phyloP scores from a whole-genome alignment of 2,888 invertebrate genomes.

The Abrostola triplasia region DNA sequence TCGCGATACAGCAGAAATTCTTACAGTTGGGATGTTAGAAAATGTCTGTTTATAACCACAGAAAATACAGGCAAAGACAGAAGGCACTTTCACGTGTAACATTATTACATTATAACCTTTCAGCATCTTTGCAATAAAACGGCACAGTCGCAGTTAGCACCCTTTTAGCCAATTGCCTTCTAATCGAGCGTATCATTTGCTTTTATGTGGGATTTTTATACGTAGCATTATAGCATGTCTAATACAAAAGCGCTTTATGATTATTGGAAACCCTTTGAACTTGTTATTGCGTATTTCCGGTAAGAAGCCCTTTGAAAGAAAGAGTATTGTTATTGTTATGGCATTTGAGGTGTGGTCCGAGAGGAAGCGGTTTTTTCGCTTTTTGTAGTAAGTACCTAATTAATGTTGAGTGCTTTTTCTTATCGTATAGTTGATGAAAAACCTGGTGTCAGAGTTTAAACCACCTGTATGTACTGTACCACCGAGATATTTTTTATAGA shows the following conservation, averaged over 20 bases:
- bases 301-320: constrained; percentile 9
- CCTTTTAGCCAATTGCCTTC: constrained; percentile 15
- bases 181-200: constrained; percentile 34
- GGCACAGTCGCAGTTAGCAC: constrained; percentile 9
- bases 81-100: no score
- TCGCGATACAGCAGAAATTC: no score
- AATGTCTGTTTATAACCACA: no score
- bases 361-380: background rate
- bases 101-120: constrained; percentile 2
- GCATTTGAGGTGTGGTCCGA: constrained; percentile 2
- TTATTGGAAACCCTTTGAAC: constrained; percentile 38
- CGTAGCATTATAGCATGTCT: constrained; percentile 22
- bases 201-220: constrained; percentile 29
- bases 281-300: constrained; percentile 25
- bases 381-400: background rate
- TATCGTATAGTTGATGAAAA: no score
- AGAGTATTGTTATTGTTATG: constrained; percentile 9
- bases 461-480: no score
- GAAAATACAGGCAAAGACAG: no score
- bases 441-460: no score
- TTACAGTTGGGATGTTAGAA: no score
- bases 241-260: constrained; percentile 44
- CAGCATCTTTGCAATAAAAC: constrained; percentile 8
- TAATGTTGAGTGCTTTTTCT: no score
- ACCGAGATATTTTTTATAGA: no score